phyloP scores from a whole-genome alignment of 2,797 vertebrate species.

The Acanthornis magna region DNA sequence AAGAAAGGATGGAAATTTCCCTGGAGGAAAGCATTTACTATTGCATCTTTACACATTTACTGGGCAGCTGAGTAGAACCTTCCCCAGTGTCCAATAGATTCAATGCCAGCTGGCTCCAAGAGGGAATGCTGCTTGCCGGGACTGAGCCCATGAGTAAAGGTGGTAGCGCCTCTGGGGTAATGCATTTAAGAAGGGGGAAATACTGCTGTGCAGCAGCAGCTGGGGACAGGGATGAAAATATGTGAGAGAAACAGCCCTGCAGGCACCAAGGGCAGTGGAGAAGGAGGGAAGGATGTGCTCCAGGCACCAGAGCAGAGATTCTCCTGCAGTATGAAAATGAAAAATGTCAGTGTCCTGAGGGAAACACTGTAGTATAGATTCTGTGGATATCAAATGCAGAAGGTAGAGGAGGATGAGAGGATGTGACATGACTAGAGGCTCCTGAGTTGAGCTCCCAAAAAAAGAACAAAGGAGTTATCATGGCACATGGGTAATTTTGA shows the following conservation, averaged over 20 bases:
- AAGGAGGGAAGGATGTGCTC: fast-evolving
- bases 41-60: background rate
- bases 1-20: background rate
- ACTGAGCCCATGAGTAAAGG: background rate
- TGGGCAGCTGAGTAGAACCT: background rate
- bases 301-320: background rate
- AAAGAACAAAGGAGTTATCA: background rate
- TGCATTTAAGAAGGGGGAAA: background rate
- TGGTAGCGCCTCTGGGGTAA: background rate
- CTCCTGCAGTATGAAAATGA: background rate
- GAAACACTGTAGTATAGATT: background rate
- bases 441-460: background rate
- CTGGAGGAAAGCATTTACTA: background rate
- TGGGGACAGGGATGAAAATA: background rate
- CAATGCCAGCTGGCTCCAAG: background rate
- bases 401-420: background rate
- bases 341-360: background rate
- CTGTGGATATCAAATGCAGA: background rate
- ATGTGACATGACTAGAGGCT: background rate
- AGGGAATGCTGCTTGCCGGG: background rate
- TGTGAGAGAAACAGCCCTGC: background rate
- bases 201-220: background rate
- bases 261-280: background rate
- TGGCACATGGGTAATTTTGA: background rate
- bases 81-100: background rate